Percentiles rank a stretch among this genome's conserved stretches.
These are phyloP conservation scores for Sander lucioperca DNA, from an alignment of 2,113 vertebrate genomes.

Conservation along the genomic window DNA sequence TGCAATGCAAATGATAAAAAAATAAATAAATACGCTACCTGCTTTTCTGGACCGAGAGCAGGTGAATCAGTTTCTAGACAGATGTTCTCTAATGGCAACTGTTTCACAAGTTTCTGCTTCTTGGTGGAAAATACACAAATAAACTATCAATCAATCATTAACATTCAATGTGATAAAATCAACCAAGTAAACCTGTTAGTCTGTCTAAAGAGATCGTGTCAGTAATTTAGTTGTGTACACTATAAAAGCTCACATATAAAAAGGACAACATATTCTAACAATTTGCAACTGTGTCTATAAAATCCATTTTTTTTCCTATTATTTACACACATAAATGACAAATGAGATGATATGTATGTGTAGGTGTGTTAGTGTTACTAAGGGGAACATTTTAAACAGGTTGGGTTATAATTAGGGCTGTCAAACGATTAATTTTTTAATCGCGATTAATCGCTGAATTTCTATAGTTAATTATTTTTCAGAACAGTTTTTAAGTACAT, in stretches of 20 bases:
- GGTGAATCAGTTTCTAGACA: constrained; percentile 97
- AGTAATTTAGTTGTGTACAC: not conserved
- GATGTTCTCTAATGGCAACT: constrained; percentile 92
- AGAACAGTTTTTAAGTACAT: too few species aligned
- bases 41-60: constrained; percentile 94
- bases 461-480: too few species aligned
- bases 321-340: not conserved
- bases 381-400: not conserved
- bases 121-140: constrained; percentile 82
- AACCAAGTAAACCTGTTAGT: constrained; percentile 26
- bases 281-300: not conserved
- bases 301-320: not conserved
- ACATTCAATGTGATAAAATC: constrained; percentile 19
- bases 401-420: too few species aligned
- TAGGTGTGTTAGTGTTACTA: not conserved
- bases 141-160: constrained; percentile 34
- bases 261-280: not conserved
- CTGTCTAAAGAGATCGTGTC: not conserved
- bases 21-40: constrained; percentile 80
- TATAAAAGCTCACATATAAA: not conserved
- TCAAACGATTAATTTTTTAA: too few species aligned
- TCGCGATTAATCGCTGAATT: too few species aligned
- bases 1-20: not conserved
- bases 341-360: not conserved
- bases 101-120: constrained; percentile 98